These are phyloP conservation scores for Pseudomyrmex pallidus DNA, from an alignment of 1,140 invertebrate genomes.

Conservation along the genomic window DNA sequence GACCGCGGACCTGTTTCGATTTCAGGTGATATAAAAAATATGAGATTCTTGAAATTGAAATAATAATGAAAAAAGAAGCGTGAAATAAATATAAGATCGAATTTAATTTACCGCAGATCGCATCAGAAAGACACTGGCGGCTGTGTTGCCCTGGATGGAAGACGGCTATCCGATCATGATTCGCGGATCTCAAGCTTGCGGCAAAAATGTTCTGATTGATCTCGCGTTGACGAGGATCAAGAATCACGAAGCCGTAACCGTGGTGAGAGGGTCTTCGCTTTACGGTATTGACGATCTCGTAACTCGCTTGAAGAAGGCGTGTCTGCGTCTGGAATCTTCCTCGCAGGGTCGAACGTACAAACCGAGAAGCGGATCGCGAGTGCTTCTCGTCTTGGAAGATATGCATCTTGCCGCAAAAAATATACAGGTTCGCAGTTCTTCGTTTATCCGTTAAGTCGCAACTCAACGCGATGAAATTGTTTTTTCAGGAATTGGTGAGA, in stretches of 20 bases:
- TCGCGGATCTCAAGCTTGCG: conserved; percentile 79
- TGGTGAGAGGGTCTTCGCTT: conserved; percentile 79
- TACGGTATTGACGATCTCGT: conserved; percentile 81
- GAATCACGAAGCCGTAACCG: conserved; percentile 72
- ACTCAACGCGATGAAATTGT: background rate
- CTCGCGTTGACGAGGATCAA: conserved; percentile 74
- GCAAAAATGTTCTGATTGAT: conserved; percentile 80
- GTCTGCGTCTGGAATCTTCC: conserved; percentile 81
- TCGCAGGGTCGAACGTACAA: conserved; percentile 79
- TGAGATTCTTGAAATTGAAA: background rate
- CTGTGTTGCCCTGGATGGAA: conserved; percentile 80
- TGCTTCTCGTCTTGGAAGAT: conserved; percentile 80
- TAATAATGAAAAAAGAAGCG: background rate
- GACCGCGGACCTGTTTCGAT: conserved; percentile 77
- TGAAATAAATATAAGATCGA: background rate
- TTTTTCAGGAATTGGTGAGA: conserved; percentile 78
- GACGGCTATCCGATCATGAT: conserved; percentile 77
- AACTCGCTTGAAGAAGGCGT: conserved; percentile 78
- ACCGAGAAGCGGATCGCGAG: conserved; percentile 78
- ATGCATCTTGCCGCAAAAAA: conserved; percentile 80
- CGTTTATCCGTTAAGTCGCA: too few relatives aligned
- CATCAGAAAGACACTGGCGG: conserved; percentile 75
- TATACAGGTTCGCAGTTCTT: conserved; percentile 75
- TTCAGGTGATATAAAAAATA: conserved; percentile 72
- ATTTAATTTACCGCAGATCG: conserved; percentile 66